Conservation (phyloP, 2,113 vertebrate species). For the Australoheros scitulus region DNA sequence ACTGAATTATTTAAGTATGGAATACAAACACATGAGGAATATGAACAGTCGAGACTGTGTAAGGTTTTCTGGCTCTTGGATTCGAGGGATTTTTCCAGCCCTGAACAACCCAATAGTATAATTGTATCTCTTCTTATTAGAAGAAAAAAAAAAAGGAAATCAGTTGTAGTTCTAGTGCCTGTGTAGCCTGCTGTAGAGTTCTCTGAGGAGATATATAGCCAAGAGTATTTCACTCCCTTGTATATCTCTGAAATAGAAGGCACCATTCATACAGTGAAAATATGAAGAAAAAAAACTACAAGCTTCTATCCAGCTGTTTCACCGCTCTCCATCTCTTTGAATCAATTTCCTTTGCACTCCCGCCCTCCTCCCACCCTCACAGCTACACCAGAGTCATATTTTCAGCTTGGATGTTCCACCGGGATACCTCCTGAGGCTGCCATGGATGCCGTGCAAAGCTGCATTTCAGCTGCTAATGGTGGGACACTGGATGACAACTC, state of each 20-base stretch:
- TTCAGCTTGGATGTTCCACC: slow-evolving; percentile 43
- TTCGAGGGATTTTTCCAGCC: slow-evolving; percentile 8
- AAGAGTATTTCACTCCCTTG: slow-evolving; percentile 11
- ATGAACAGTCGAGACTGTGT: background rate
- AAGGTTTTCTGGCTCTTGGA: background rate
- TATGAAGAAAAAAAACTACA: slow-evolving; percentile 2
- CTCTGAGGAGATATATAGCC: background rate
- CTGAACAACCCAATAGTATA: slow-evolving; percentile 12
- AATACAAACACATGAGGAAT: background rate
- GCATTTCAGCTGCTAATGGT: slow-evolving; percentile 28
- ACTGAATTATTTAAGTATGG: slow-evolving; percentile 6
- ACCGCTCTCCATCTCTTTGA: slow-evolving; percentile 16
- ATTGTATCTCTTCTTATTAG: slow-evolving; percentile 48
- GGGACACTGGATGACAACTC: slow-evolving; percentile 31
- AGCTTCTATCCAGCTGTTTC: background rate
- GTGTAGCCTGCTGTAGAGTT: slow-evolving; percentile 1
- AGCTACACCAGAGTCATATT: slow-evolving; percentile 30
- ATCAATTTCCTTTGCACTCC: slow-evolving; percentile 4
- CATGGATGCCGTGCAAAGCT: slow-evolving; percentile 19
- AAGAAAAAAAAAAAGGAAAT: slow-evolving; percentile 46
- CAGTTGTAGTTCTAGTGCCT: slow-evolving; percentile 11
- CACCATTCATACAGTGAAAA: slow-evolving; percentile 19
- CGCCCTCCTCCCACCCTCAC: background rate
- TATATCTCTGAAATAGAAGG: slow-evolving; percentile 24
- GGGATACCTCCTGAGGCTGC: slow-evolving; percentile 24